Percentiles rank a stretch among this genome's conserved stretches.
phyloP scores from a whole-genome alignment of 1,140 invertebrate species.

The Bombus fervidus region DNA sequence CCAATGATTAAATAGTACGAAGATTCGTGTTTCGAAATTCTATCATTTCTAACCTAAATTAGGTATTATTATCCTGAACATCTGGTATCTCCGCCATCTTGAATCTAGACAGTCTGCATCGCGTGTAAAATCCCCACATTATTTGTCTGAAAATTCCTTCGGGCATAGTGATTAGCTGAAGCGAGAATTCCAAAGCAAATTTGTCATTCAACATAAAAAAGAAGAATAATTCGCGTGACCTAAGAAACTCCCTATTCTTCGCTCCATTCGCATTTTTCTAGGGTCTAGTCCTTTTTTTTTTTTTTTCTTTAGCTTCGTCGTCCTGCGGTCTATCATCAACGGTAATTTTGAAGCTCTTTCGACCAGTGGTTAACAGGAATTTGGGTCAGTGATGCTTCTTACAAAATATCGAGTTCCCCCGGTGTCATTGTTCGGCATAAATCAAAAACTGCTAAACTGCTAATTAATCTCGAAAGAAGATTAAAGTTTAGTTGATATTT shows the following conservation, averaged over 20 bases:
- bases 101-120: not conserved
- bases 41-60: not conserved
- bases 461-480: too few relatives aligned
- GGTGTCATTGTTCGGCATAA: not conserved
- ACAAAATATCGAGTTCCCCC: not conserved
- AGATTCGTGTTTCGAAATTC: not conserved
- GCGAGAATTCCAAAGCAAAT: conserved; percentile 33
- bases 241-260: not conserved
- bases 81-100: conserved; percentile 41
- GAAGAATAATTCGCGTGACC: conserved; percentile 41
- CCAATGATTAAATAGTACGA: not conserved
- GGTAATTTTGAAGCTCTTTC: conserved; percentile 51
- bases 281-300: too few relatives aligned
- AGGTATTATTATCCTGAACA: conserved; percentile 14
- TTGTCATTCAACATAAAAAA: conserved; percentile 36
- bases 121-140: conserved; percentile 29
- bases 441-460: too few relatives aligned
- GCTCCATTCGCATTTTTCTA: not conserved
- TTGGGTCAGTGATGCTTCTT: not conserved
- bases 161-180: not conserved
- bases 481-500: too few relatives aligned
- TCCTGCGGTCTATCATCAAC: not conserved
- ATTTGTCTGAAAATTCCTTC: not conserved
- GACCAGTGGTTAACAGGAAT: conserved; percentile 9
- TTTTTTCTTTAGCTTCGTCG: not conserved